These are phyloP conservation scores for Apis dorsata DNA, from an alignment of 1,140 invertebrate species.

Conservation along the genomic window DNA sequence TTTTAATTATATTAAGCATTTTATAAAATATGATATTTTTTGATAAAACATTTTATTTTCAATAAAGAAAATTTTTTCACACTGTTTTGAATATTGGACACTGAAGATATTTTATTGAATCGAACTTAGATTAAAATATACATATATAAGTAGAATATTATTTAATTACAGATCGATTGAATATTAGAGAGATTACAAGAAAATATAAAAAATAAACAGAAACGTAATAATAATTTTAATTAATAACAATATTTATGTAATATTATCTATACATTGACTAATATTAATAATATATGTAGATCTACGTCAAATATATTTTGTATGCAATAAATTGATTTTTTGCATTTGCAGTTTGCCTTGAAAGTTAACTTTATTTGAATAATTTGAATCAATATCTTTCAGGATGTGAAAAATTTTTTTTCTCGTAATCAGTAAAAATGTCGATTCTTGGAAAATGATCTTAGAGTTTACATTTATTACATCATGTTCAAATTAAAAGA, in stretches of 20 bases:
- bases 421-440: neutral
- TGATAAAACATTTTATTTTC: too few species aligned
- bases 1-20: too few species aligned
- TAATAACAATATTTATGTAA: neutral
- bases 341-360: neutral
- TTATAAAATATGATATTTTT: too few species aligned
- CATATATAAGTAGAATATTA: too few species aligned
- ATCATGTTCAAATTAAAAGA: neutral
- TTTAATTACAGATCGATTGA: too few species aligned
- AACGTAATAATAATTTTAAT: neutral
- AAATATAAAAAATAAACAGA: neutral
- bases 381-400: neutral
- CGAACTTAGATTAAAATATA: too few species aligned
- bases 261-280: neutral
- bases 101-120: too few species aligned
- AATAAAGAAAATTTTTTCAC: too few species aligned
- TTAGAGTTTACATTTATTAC: neutral
- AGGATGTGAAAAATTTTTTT: neutral
- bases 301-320: neutral
- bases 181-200: too few species aligned
- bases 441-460: neutral
- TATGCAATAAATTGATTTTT: neutral
- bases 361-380: neutral
- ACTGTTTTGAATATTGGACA: too few species aligned
- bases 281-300: neutral